phyloP scores from a whole-genome alignment of 2,113 vertebrate species.

The Redunca redunca region DNA sequence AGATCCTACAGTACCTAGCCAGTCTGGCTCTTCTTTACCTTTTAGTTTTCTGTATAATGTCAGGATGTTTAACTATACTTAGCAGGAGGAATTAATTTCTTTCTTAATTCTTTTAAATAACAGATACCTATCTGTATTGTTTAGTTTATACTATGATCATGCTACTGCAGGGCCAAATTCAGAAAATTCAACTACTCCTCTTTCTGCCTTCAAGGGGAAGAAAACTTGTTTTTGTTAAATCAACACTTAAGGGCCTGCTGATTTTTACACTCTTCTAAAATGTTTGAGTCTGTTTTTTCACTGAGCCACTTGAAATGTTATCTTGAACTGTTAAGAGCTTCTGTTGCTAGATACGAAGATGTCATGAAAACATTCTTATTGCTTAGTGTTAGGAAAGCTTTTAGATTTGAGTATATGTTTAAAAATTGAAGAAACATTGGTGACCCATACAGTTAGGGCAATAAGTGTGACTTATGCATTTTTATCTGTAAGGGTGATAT shows the following conservation, averaged over 20 bases:
- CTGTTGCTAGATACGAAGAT: neutral
- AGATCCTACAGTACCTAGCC: neutral
- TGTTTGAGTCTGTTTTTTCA: neutral
- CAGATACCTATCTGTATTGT: neutral
- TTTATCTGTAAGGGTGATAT: neutral
- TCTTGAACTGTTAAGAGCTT: slow-evolving; percentile 1
- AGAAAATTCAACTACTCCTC: neutral
- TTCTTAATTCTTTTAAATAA: slow-evolving; percentile 7
- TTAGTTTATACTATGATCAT: neutral
- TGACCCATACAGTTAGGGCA: neutral
- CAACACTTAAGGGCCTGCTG: neutral
- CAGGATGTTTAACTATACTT: neutral
- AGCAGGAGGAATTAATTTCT: neutral
- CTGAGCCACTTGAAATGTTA: neutral
- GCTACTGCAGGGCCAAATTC: neutral
- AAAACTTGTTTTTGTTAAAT: neutral
- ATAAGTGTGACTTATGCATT: neutral
- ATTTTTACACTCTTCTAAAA: neutral
- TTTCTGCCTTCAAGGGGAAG: neutral
- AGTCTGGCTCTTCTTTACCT: neutral
- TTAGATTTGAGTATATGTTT: neutral
- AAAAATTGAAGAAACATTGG: neutral
- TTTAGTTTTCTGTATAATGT: neutral
- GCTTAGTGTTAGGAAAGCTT: neutral
- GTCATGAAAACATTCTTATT: neutral